Conservation (phyloP, 2,113 vertebrate genomes). For the Paracanthobrama guichenoti region DNA sequence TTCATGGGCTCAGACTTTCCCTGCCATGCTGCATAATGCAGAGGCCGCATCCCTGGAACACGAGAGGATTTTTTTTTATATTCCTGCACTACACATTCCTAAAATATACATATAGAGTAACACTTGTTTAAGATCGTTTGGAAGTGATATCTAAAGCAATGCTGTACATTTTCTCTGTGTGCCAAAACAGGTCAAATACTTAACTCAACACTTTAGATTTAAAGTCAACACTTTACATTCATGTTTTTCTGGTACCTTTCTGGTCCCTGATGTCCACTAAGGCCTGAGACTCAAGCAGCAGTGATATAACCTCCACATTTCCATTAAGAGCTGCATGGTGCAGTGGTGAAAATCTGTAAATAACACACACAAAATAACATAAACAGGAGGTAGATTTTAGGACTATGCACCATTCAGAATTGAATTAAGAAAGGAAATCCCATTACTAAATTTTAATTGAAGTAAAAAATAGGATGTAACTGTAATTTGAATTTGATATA, state of each 20-base stretch:
- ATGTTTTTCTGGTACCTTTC: conserved; percentile 78
- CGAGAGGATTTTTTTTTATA: not conserved
- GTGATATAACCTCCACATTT: conserved; percentile 90
- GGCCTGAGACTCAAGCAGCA: conserved; percentile 96
- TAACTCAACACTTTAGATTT: no score
- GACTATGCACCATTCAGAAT: no score
- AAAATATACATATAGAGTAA: not conserved
- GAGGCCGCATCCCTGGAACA: conserved; percentile 87
- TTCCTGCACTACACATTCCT: not conserved
- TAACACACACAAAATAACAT: conserved; percentile 34
- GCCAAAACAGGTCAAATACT: not conserved
- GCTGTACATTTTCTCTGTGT: not conserved
- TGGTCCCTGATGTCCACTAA: conserved; percentile 98
- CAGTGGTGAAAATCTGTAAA: conserved; percentile 88
- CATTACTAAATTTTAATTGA: not conserved
- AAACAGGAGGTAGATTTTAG: not conserved
- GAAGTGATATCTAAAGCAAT: not conserved
- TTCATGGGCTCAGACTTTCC: conserved; percentile 98
- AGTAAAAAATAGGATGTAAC: not conserved
- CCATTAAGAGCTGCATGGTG: conserved; percentile 96
- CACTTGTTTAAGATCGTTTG: not conserved
- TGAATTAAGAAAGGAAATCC: not conserved
- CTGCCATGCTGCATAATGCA: conserved; percentile 97
- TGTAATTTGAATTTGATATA: not conserved
- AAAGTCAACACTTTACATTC: not conserved